Evolutionary conservation across 2,797 vertebrate genomes (phyloP).

Genomic region (Megaceryle alcyon): DNA sequence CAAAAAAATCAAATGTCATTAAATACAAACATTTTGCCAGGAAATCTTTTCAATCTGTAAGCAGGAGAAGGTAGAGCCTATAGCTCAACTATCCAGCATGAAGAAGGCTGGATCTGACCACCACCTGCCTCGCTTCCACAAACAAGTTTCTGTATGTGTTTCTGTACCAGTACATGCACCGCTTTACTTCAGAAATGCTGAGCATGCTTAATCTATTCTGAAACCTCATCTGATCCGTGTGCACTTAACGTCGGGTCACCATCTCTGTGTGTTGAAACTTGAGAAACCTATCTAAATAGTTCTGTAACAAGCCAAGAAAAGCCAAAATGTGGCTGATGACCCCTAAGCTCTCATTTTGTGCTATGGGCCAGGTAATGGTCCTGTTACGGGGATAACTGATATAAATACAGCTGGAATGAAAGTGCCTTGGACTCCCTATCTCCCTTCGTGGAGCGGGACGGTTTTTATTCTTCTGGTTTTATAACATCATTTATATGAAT

Average conservation of each 20-base stretch:
- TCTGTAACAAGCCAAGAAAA: not conserved
- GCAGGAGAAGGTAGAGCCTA: not conserved
- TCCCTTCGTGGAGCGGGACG: not conserved
- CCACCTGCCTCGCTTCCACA: not conserved
- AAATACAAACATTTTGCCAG: constrained; percentile 29
- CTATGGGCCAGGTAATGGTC: not conserved
- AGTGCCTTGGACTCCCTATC: not conserved
- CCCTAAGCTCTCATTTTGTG: not conserved
- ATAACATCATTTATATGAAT: not conserved
- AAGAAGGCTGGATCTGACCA: not conserved
- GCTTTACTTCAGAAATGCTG: not conserved
- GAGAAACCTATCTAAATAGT: not conserved
- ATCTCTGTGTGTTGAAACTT: not conserved
- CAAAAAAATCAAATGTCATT: not conserved
- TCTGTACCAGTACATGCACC: not conserved
- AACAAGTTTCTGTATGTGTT: not conserved
- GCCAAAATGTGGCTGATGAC: not conserved
- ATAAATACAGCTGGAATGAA: not conserved
- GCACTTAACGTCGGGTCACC: not conserved
- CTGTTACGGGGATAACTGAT: not conserved
- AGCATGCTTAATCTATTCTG: not conserved
- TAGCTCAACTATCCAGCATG: not conserved
- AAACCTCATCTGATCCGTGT: not conserved
- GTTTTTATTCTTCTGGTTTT: constrained; percentile 4
- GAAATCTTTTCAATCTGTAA: not conserved